Conservation (phyloP, 2,797 vertebrate species). For the Miichthys miiuy region DNA sequence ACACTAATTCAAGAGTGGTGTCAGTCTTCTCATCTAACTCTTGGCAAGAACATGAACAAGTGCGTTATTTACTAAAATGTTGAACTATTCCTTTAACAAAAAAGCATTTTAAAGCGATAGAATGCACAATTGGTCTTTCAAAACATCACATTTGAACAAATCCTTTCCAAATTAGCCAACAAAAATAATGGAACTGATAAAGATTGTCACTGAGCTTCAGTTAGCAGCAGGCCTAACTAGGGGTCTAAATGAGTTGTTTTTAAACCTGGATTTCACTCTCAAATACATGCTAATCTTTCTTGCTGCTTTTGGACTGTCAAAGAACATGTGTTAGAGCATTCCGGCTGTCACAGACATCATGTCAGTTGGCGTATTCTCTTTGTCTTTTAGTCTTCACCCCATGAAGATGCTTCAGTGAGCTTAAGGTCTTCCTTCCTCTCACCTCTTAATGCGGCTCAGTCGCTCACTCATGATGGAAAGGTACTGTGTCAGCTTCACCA, state of each 20-base stretch:
- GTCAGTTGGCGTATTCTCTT: neutral
- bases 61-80: neutral
- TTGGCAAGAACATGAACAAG: neutral
- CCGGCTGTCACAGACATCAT: neutral
- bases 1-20: neutral
- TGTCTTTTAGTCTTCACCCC: neutral
- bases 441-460: conserved; percentile 90
- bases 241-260: neutral
- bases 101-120: neutral
- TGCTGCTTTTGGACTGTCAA: neutral
- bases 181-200: neutral
- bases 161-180: neutral
- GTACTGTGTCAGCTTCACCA: conserved; percentile 97
- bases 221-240: neutral
- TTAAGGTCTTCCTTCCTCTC: conserved; percentile 62
- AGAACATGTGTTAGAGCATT: too few species aligned
- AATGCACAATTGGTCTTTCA: neutral
- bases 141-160: conserved; percentile 1
- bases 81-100: neutral
- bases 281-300: neutral
- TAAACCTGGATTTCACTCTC: neutral
- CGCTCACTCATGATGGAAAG: conserved; percentile 93
- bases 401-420: neutral
- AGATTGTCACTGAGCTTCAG: neutral
- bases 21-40: neutral